Conservation (phyloP, 2,797 vertebrate species). For the Knipowitschia caucasica region DNA sequence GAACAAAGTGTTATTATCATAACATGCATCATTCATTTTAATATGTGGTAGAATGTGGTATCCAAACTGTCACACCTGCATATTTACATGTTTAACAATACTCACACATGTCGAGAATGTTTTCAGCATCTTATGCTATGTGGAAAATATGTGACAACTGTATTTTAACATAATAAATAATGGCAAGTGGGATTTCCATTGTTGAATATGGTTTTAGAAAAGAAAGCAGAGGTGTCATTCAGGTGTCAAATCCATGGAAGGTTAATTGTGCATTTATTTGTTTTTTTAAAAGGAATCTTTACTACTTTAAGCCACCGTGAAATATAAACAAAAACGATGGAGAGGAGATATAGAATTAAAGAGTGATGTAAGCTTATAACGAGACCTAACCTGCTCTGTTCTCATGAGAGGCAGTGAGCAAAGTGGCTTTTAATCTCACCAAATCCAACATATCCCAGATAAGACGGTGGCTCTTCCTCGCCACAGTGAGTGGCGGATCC, state of each 20-base stretch:
- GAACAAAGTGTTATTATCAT: conserved; percentile 11
- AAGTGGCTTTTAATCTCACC: conserved; percentile 72
- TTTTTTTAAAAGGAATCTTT: neutral
- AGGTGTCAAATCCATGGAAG: too few species aligned
- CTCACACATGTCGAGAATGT: conserved; percentile 6
- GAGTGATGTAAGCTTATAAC: conserved; percentile 35
- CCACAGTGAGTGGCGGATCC: conserved; percentile 36
- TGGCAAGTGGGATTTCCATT: too few species aligned
- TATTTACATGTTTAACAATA: conserved; percentile 14
- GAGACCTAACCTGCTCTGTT: conserved; percentile 34
- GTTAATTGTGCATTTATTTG: too few species aligned
- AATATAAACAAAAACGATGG: conserved; percentile 28
- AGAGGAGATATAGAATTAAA: conserved; percentile 53
- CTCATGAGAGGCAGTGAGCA: conserved; percentile 53
- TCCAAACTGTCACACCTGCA: conserved; percentile 7
- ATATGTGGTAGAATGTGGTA: conserved; percentile 6
- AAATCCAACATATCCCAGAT: conserved; percentile 72
- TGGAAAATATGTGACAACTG: neutral
- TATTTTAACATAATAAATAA: neutral
- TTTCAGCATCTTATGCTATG: conserved; percentile 3
- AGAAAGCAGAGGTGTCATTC: too few species aligned
- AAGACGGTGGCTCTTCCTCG: conserved; percentile 62
- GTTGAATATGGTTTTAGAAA: too few species aligned
- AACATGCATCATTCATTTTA: conserved; percentile 1
- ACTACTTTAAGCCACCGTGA: conserved; percentile 25